Evolutionary conservation across 1,140 invertebrate genomes (phyloP).

Genomic region (Drosophila mojavensis): DNA sequence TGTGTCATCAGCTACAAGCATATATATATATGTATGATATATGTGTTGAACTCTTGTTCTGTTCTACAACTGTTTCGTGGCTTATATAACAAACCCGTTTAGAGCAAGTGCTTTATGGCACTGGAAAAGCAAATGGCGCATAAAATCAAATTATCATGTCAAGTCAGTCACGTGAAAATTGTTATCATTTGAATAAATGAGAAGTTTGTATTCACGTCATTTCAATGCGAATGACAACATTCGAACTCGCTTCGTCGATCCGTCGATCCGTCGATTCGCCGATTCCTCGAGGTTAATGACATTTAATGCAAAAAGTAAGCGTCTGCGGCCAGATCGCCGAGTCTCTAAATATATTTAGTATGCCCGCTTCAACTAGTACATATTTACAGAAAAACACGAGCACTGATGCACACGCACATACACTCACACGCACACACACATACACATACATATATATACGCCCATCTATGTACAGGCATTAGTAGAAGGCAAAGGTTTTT

Average conservation of each 20-base stretch:
- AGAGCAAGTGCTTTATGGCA: constrained; percentile 8
- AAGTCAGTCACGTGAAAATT: constrained; percentile 46
- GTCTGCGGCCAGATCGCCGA: constrained; percentile 50
- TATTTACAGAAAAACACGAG: constrained; percentile 7
- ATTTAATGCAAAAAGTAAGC: constrained; percentile 40
- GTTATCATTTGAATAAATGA: constrained; percentile 50
- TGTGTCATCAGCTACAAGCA: constrained; percentile 13
- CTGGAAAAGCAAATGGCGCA: constrained; percentile 49
- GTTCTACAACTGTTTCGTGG: too few species aligned
- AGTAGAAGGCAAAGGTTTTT: constrained; percentile 4
- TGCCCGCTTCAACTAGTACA: neutral
- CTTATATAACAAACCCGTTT: constrained; percentile 23
- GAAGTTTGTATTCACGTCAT: constrained; percentile 46
- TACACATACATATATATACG: neutral
- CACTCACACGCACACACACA: neutral
- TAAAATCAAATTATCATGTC: constrained; percentile 27
- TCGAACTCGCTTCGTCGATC: constrained; percentile 19
- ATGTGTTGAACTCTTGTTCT: neutral
- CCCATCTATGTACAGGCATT: neutral
- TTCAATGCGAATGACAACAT: constrained; percentile 40
- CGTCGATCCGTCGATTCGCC: constrained; percentile 29
- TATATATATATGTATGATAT: constrained; percentile 4
- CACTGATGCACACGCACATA: neutral
- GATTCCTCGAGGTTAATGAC: constrained; percentile 68
- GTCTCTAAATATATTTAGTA: constrained; percentile 58